phyloP scores from a whole-genome alignment of 2,888 invertebrate genomes.

The Tuberolachnus salignus region DNA sequence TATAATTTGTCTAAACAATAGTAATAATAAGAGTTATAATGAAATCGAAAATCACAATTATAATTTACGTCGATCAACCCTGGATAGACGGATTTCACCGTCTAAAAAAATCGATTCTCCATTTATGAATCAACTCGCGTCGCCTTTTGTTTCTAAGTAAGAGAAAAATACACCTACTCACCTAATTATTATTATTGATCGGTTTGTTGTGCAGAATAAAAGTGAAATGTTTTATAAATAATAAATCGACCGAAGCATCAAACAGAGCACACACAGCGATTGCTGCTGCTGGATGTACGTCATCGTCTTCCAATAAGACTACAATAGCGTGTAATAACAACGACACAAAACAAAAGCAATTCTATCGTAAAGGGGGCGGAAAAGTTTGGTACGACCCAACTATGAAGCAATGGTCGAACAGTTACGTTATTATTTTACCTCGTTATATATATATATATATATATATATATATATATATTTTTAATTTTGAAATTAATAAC shows the following conservation, averaged over 20 bases:
- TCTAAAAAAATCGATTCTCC: slow-evolving; percentile 14
- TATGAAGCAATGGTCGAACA: slow-evolving; percentile 22
- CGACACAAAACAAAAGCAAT: not conserved
- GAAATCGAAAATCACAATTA: not conserved
- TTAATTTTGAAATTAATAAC: no score
- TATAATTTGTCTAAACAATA: not conserved
- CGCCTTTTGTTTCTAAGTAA: slow-evolving; percentile 15
- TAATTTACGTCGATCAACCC: not conserved
- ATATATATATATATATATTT: no score
- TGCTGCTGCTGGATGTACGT: slow-evolving; percentile 31
- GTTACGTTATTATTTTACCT: not conserved
- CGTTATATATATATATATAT: not conserved
- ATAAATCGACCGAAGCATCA: not conserved
- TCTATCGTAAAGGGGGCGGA: slow-evolving; percentile 17
- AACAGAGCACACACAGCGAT: slow-evolving; percentile 14
- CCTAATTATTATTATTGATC: not conserved
- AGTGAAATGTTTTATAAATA: not conserved
- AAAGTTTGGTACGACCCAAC: slow-evolving; percentile 42
- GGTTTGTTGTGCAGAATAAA: not conserved
- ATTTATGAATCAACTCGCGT: not conserved
- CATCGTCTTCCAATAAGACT: slow-evolving; percentile 16
- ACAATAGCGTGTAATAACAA: not conserved
- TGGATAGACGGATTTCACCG: not conserved
- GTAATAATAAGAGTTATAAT: not conserved
- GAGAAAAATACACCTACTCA: not conserved